Evolutionary conservation across 2,888 invertebrate genomes (phyloP).

Genomic region (Sarcophaga variegata): DNA sequence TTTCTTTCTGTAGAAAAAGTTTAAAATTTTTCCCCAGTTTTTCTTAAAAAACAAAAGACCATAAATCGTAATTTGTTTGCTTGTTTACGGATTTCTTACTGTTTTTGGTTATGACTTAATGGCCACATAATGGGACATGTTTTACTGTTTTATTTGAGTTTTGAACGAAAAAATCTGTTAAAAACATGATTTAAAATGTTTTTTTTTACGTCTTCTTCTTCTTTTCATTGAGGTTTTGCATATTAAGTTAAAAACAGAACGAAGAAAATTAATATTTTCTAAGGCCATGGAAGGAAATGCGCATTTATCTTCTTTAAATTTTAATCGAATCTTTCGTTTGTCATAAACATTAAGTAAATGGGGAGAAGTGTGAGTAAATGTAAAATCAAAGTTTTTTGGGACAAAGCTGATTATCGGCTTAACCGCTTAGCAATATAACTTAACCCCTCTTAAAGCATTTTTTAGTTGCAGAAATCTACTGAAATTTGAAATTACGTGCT

Average conservation of each 20-base stretch:
- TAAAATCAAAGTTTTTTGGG: too few species aligned
- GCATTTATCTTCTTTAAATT: conserved; percentile 72
- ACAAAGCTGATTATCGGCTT: too few species aligned
- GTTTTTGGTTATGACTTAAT: conserved; percentile 44
- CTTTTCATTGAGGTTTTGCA: conserved; percentile 64
- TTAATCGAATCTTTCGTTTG: conserved; percentile 68
- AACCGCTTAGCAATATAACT: too few species aligned
- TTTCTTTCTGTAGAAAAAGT: neutral
- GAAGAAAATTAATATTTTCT: conserved; percentile 22
- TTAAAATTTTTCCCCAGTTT: conserved; percentile 61
- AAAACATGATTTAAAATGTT: conserved; percentile 69
- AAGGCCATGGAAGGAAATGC: conserved; percentile 49
- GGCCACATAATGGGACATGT: conserved; percentile 60
- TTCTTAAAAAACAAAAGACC: conserved; percentile 67
- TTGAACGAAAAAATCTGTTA: conserved; percentile 68
- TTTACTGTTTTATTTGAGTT: conserved; percentile 65
- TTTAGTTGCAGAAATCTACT: too few species aligned
- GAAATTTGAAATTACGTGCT: too few species aligned
- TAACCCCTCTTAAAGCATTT: too few species aligned
- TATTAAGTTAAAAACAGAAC: conserved; percentile 63
- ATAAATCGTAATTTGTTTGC: conserved; percentile 72
- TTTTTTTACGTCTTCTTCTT: conserved; percentile 38
- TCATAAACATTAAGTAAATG: conserved; percentile 25
- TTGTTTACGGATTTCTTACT: conserved; percentile 55
- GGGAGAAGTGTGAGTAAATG: too few species aligned